These are phyloP conservation scores for Rotaria magnacalcarata DNA, from an alignment of 2,888 invertebrate genomes.

Conservation along the genomic window DNA sequence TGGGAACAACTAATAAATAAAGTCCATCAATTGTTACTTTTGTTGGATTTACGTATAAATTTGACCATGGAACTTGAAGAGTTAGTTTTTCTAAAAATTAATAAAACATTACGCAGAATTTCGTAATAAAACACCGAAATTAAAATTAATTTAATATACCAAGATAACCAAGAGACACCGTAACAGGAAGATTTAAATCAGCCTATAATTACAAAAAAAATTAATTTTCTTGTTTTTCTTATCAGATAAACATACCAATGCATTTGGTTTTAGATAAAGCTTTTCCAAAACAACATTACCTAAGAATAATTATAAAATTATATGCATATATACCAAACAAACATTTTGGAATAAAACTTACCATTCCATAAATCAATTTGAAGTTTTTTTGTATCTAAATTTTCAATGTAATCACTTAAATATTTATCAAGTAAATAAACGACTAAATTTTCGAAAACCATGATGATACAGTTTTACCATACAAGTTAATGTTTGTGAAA, in stretches of 20 bases:
- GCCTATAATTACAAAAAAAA: background rate
- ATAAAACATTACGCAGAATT: slow-evolving; percentile 37
- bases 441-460: slow-evolving; percentile 45
- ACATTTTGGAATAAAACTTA: background rate
- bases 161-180: background rate
- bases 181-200: slow-evolving; percentile 11
- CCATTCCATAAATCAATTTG: slow-evolving; percentile 46
- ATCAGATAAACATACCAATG: background rate
- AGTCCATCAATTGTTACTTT: slow-evolving; percentile 82
- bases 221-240: background rate
- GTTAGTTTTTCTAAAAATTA: slow-evolving; percentile 71
- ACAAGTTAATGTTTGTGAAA: background rate
- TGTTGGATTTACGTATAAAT: slow-evolving; percentile 85
- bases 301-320: background rate
- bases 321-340: background rate
- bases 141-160: background rate
- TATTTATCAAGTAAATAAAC: slow-evolving; percentile 45
- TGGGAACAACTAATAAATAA: slow-evolving; percentile 81
- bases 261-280: slow-evolving; percentile 44
- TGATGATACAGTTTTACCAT: background rate
- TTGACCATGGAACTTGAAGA: slow-evolving; percentile 95
- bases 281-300: slow-evolving; percentile 43
- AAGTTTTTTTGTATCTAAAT: slow-evolving; percentile 46
- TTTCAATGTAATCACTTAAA: slow-evolving; percentile 43
- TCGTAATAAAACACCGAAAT: background rate